Conservation (phyloP, 2,888 invertebrate genomes). For the Lasioglossum zephyrum region DNA sequence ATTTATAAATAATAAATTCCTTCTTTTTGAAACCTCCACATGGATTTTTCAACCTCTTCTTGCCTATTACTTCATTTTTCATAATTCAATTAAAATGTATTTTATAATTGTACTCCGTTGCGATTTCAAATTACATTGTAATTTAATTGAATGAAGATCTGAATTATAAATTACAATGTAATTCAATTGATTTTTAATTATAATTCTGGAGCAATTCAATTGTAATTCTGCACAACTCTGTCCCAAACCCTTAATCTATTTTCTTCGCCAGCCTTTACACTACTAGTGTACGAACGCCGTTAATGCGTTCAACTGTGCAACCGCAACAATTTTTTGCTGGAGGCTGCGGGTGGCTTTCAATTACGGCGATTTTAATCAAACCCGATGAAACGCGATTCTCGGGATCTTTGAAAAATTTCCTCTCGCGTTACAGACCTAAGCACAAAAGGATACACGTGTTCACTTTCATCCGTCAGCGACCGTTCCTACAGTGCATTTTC, state of each 20-base stretch:
- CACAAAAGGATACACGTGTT: slow-evolving; percentile 21
- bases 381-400: neutral
- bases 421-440: neutral
- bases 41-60: too few species aligned
- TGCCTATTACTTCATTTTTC: too few species aligned
- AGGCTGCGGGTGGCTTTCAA: neutral
- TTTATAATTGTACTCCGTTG: too few species aligned
- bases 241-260: neutral
- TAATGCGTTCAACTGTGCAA: neutral
- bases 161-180: too few species aligned
- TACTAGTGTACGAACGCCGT: neutral
- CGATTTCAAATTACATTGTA: too few species aligned
- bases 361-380: neutral
- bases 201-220: too few species aligned
- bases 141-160: too few species aligned
- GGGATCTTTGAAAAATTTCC: neutral
- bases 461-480: slow-evolving; percentile 27
- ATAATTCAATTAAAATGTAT: too few species aligned
- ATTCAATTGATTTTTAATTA: too few species aligned
- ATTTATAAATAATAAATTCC: too few species aligned
- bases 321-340: neutral
- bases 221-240: too few species aligned
- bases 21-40: too few species aligned
- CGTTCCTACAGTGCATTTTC: slow-evolving; percentile 37
- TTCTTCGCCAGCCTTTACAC: neutral